phyloP scores from a whole-genome alignment of 2,113 vertebrate genomes.

The Triplophysa tibetana region DNA sequence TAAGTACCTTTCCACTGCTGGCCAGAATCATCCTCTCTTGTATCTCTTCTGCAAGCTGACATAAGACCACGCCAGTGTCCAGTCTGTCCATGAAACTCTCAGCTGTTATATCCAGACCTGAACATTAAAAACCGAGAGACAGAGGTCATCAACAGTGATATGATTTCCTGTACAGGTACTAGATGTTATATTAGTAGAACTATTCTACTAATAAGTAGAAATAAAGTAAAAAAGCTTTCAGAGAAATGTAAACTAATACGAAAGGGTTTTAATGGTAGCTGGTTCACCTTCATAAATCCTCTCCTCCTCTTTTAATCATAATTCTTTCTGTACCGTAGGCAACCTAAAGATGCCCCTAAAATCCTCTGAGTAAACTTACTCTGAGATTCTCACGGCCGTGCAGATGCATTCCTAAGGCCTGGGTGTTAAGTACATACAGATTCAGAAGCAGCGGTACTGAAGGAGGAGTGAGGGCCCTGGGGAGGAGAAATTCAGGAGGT shows the following conservation, averaged over 20 bases:
- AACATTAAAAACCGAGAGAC: constrained; percentile 52
- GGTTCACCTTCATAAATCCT: constrained; percentile 29
- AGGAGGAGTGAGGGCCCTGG: constrained; percentile 8
- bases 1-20: constrained; percentile 81
- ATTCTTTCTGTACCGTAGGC: constrained; percentile 34
- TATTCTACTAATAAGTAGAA: too few relatives aligned
- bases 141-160: not conserved
- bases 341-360: constrained; percentile 41
- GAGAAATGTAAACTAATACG: not conserved
- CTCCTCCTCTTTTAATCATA: constrained; percentile 16
- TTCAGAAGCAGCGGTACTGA: constrained; percentile 17
- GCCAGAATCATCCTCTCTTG: constrained; percentile 88
- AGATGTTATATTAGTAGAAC: too few relatives aligned
- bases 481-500: not conserved
- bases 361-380: constrained; percentile 30
- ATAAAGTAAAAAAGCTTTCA: too few relatives aligned
- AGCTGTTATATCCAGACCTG: constrained; percentile 87
- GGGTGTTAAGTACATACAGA: constrained; percentile 48
- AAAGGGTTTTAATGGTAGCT: not conserved
- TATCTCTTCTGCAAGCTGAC: constrained; percentile 87
- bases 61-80: constrained; percentile 93
- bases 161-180: not conserved
- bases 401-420: constrained; percentile 42
- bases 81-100: constrained; percentile 90
- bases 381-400: constrained; percentile 33